These are phyloP conservation scores for Mixornis gularis DNA, from an alignment of 2,113 vertebrate genomes.

Conservation along the genomic window DNA sequence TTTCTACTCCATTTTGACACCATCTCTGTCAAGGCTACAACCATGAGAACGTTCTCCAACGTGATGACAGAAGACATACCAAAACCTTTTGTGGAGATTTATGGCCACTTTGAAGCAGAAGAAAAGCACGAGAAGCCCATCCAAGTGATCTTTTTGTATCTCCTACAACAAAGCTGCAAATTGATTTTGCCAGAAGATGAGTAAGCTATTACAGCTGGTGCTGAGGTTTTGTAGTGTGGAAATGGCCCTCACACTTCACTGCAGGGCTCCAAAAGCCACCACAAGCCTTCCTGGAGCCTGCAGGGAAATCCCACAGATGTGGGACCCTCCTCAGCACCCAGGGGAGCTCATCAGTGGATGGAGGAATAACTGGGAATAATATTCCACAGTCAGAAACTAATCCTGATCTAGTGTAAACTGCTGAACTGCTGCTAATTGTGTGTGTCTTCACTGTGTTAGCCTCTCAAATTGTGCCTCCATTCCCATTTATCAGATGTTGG, in stretches of 20 bases:
- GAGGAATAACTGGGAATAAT: neutral
- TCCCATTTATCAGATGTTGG: neutral
- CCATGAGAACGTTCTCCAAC: fast-evolving
- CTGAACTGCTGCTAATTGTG: neutral
- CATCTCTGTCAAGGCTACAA: neutral
- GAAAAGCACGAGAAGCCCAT: neutral
- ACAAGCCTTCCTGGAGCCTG: neutral
- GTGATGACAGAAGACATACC: fast-evolving
- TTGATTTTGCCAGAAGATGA: neutral
- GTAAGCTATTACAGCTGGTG: neutral
- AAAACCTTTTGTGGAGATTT: neutral
- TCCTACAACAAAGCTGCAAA: neutral
- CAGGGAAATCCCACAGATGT: neutral
- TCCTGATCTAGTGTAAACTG: neutral
- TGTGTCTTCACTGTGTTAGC: neutral
- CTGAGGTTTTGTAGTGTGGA: neutral
- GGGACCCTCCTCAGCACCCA: neutral
- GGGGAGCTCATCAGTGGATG: neutral
- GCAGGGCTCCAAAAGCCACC: neutral
- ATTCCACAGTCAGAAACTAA: neutral
- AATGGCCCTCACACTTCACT: neutral
- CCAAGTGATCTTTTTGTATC: neutral
- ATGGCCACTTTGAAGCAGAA: neutral
- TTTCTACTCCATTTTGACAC: neutral
- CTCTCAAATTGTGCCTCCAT: neutral